Conservation (phyloP, 2,888 invertebrate species). For the Eilema griseolum region DNA sequence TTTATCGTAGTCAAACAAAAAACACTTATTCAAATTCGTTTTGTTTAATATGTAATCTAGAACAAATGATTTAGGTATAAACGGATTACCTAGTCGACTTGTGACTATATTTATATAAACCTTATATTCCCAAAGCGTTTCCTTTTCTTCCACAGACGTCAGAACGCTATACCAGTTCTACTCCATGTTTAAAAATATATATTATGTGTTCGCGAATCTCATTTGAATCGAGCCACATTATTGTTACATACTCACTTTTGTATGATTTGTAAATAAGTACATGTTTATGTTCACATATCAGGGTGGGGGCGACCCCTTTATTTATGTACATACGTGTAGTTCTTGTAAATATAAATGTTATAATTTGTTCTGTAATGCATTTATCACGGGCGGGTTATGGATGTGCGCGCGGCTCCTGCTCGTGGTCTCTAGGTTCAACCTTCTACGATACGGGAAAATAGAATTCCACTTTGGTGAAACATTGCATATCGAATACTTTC, state of each 20-base stretch:
- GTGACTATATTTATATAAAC: slow-evolving; percentile 4
- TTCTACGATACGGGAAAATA: not conserved
- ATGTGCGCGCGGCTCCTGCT: slow-evolving; percentile 28
- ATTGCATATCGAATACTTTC: not conserved
- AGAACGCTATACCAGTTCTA: slow-evolving; percentile 14
- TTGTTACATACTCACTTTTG: slow-evolving; percentile 73
- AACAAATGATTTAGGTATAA: too few relatives aligned
- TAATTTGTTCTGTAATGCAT: slow-evolving; percentile 42
- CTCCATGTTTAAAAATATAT: slow-evolving; percentile 23
- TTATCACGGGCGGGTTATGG: slow-evolving; percentile 47
- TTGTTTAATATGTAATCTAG: too few relatives aligned
- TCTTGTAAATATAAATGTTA: slow-evolving; percentile 54
- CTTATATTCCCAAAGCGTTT: not conserved
- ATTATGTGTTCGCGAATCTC: slow-evolving; percentile 59
- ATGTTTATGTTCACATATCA: slow-evolving; percentile 67
- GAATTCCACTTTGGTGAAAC: not conserved
- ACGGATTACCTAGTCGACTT: too few relatives aligned
- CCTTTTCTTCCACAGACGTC: not conserved
- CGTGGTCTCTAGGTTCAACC: slow-evolving; percentile 30
- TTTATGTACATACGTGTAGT: slow-evolving; percentile 51
- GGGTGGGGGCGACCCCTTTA: slow-evolving; percentile 32
- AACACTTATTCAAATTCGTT: too few relatives aligned
- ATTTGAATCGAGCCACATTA: slow-evolving; percentile 48
- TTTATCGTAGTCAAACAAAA: too few relatives aligned
- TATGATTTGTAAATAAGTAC: slow-evolving; percentile 76